Conservation (phyloP, 2,888 invertebrate genomes). For the Colletes collaris region DNA sequence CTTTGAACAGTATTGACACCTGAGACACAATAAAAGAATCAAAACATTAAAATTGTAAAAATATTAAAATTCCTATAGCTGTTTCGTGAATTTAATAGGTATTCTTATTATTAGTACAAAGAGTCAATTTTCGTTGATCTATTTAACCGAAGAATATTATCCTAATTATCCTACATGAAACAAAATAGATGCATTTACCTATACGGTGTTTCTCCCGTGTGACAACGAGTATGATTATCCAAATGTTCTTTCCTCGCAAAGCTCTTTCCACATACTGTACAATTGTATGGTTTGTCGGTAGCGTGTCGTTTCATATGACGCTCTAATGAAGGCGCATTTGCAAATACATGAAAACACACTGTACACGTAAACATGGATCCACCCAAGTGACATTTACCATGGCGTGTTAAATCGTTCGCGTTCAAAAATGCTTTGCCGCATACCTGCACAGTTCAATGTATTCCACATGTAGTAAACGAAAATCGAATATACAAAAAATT, state of each 20-base stretch:
- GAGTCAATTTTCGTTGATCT: too few relatives aligned
- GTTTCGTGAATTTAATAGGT: too few relatives aligned
- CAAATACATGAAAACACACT: constrained; percentile 90
- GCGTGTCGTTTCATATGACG: constrained; percentile 92
- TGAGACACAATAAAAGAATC: constrained; percentile 68
- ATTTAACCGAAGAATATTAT: too few relatives aligned
- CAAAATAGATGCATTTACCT: constrained; percentile 80
- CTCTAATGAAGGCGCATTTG: constrained; percentile 87
- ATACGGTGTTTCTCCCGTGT: constrained; percentile 93
- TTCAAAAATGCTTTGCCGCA: constrained; percentile 93
- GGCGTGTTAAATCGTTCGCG: constrained; percentile 90
- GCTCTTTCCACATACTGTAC: constrained; percentile 93
- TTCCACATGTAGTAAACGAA: constrained; percentile 75
- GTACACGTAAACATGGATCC: constrained; percentile 90
- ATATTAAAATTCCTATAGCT: neutral
- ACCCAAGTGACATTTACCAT: constrained; percentile 93
- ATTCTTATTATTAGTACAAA: too few relatives aligned
- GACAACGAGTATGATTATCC: constrained; percentile 92
- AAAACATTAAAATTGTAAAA: neutral
- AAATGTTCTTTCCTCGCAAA: constrained; percentile 94
- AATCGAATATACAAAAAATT: neutral
- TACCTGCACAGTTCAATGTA: constrained; percentile 82
- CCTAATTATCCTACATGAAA: neutral
- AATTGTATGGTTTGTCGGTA: constrained; percentile 93
- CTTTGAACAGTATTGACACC: constrained; percentile 90